Conservation (phyloP, 2,797 vertebrate species). For the Sebastes dallii region DNA sequence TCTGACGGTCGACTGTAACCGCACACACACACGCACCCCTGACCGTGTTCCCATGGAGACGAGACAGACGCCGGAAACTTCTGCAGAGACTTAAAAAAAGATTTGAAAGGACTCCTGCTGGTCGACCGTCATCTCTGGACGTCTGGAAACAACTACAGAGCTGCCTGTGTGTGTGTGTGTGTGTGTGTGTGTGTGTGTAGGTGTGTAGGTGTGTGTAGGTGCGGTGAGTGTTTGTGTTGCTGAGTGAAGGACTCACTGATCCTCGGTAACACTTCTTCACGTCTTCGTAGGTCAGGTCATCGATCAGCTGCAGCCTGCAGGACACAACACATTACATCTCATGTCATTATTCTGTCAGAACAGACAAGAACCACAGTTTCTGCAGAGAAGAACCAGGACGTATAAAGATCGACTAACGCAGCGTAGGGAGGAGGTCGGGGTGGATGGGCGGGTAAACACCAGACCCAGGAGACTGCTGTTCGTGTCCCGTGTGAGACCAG, state of each 20-base stretch:
- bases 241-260: slow-evolving; percentile 71
- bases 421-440: too few relatives aligned
- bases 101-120: slow-evolving; percentile 36
- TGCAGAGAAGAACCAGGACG: too few relatives aligned
- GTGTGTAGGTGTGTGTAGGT: not conserved
- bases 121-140: not conserved
- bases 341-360: not conserved
- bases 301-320: slow-evolving; percentile 77
- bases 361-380: not conserved
- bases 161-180: not conserved
- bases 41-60: slow-evolving; percentile 17
- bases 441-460: too few relatives aligned
- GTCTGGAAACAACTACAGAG: too few relatives aligned
- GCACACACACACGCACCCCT: not conserved
- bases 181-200: not conserved
- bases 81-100: slow-evolving; percentile 3
- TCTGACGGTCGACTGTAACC: not conserved
- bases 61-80: slow-evolving; percentile 46
- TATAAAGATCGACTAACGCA: too few relatives aligned
- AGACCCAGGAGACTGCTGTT: too few relatives aligned
- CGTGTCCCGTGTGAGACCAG: too few relatives aligned
- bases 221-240: not conserved
- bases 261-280: slow-evolving; percentile 82
- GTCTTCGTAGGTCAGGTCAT: slow-evolving; percentile 79
- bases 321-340: not conserved